Percentiles rank a stretch among this genome's conserved stretches.
Conservation (phyloP, 1,140 invertebrate species). For the Philaenus spumarius region DNA sequence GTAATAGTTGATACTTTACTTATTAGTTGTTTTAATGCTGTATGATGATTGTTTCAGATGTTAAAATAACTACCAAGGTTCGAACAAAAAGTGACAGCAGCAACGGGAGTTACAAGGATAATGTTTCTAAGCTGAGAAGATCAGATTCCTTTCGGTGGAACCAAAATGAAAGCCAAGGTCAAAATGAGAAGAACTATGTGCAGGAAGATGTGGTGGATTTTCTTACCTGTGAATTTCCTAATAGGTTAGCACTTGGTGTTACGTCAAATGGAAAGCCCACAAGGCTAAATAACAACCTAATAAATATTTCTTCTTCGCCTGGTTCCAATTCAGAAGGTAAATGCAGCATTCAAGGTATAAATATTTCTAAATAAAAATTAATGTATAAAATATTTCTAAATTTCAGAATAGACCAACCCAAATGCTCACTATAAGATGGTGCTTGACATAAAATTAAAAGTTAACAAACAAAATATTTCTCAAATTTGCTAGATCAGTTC, state of each 20-base stretch:
- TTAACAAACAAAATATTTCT: no score
- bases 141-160: conserved; percentile 7
- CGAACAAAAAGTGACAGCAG: conserved; percentile 17
- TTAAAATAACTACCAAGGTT: conserved; percentile 6
- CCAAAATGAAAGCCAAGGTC: not conserved
- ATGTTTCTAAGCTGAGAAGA: not conserved
- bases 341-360: no score
- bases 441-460: no score
- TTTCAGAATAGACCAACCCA: no score
- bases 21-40: no score
- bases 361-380: no score
- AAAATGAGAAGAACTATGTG: not conserved
- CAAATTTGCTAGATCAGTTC: no score
- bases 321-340: not conserved
- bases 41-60: conserved; percentile 7
- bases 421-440: no score
- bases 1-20: no score
- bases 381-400: no score
- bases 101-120: not conserved
- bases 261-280: not conserved
- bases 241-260: not conserved
- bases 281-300: not conserved
- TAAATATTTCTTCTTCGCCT: conserved; percentile 11
- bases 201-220: not conserved
- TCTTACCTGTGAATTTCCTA: not conserved